Conservation (phyloP, 2,113 vertebrate species). For the Chloroceryle aenea region DNA sequence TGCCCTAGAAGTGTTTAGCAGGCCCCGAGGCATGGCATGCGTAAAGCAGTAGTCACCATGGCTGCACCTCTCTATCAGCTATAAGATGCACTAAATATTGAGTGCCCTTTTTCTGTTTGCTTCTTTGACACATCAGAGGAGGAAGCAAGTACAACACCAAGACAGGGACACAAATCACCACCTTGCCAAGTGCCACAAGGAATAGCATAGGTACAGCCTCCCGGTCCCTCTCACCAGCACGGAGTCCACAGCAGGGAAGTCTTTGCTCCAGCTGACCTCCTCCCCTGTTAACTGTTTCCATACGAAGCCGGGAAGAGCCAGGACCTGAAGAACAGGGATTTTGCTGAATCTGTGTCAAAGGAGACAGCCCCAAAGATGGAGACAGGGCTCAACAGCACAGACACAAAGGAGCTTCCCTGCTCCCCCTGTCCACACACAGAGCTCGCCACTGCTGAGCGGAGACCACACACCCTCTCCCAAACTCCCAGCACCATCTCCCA, state of each 20-base stretch:
- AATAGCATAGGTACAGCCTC: not conserved
- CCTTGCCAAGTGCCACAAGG: not conserved
- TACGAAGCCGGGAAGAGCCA: slow-evolving; percentile 93
- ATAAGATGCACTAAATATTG: not conserved
- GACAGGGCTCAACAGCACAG: not conserved
- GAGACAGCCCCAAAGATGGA: not conserved
- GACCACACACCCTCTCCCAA: not conserved
- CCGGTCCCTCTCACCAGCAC: slow-evolving; percentile 84
- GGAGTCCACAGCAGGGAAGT: slow-evolving; percentile 94
- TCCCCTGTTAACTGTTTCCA: slow-evolving; percentile 97
- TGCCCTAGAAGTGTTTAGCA: not conserved
- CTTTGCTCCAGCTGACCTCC: slow-evolving; percentile 93
- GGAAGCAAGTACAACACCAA: not conserved
- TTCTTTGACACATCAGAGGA: not conserved
- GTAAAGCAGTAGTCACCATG: not conserved
- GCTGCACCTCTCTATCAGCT: not conserved
- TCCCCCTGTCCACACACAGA: not conserved
- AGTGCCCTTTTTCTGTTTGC: not conserved
- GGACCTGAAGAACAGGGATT: slow-evolving; percentile 77
- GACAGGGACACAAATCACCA: not conserved
- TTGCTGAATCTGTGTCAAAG: not conserved
- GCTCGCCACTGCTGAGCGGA: not conserved
- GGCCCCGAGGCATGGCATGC: not conserved
- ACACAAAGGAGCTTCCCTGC: not conserved
- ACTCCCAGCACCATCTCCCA: not conserved